These are phyloP conservation scores for Euclidia mi DNA, from an alignment of 2,888 invertebrate genomes.

Conservation along the genomic window DNA sequence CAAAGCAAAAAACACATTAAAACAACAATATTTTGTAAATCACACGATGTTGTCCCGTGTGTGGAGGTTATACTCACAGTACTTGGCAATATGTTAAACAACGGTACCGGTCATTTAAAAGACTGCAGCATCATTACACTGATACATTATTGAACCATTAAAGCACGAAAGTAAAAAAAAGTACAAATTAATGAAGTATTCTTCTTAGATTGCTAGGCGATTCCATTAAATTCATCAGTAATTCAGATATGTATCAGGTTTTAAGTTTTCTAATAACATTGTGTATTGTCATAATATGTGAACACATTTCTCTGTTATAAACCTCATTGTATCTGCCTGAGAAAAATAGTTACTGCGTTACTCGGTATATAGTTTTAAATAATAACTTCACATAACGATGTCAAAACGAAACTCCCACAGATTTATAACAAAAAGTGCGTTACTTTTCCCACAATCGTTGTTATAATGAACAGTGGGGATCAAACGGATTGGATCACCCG, in stretches of 20 bases:
- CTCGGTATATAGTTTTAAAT: slow-evolving; percentile 58
- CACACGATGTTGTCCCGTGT: too few relatives aligned
- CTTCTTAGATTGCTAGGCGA: too few relatives aligned
- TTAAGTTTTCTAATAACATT: not conserved
- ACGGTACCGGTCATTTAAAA: too few relatives aligned
- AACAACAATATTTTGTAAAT: too few relatives aligned
- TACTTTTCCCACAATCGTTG: slow-evolving; percentile 87
- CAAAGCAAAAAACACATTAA: too few relatives aligned
- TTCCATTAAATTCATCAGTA: too few relatives aligned
- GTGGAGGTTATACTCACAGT: too few relatives aligned
- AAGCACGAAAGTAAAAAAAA: too few relatives aligned
- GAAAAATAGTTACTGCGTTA: slow-evolving; percentile 45
- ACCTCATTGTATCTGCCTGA: slow-evolving; percentile 38
- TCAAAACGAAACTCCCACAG: slow-evolving; percentile 87
- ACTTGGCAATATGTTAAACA: too few relatives aligned
- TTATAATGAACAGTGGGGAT: slow-evolving; percentile 80
- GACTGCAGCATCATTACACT: too few relatives aligned
- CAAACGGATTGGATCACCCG: slow-evolving; percentile 80
- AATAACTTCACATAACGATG: slow-evolving; percentile 68
- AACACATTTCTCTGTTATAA: slow-evolving; percentile 23
- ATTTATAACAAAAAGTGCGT: slow-evolving; percentile 85
- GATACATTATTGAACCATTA: too few relatives aligned
- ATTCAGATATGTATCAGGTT: slow-evolving; percentile 3
- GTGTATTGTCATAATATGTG: slow-evolving; percentile 7
- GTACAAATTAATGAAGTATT: too few relatives aligned